Evolutionary conservation across 2,888 invertebrate species (phyloP), one percentile per base, ranked within the genome.

Genomic region (Xanthorhoe spadicearia): DNA sequence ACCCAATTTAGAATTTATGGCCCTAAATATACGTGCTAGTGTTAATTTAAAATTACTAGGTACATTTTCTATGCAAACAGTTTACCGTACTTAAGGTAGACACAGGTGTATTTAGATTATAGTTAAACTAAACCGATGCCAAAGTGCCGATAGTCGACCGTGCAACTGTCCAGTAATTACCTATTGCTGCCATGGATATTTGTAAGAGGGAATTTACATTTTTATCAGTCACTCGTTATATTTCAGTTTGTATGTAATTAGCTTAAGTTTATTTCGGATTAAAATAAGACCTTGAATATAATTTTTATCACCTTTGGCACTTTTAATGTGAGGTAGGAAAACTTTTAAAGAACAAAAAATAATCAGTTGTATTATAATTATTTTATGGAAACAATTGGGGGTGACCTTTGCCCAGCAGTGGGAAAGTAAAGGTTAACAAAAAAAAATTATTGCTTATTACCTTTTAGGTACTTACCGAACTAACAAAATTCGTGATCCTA

Each of bases 91-190:
- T 58, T 53, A 35, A 46, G 15, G 23, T 32, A 50, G 55, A 18
- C 55, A 38, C 43, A 23, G 23, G 54, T 64, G 43, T 54, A 46
- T 55, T 54, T 60, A 59, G 50, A 54, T 54, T 54, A 55, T 49
- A 55, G 51, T 18, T 51, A 7, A 53, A 50, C 38, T 32, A 10
- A 15, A 15, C 52, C 15, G 64, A 58, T 64, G 58, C 43, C 52
- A 18, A 60, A 43, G 17, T 38, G 53, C 10, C 38, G 38, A 43
- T 43, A 13, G 38, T 13, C 38, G 38, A 52, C 28, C 43, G 60
- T 60, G 60, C 50, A 46, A 65, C 49, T 56, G 38, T 28, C 55
- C 46, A 38, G 49, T 65, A 65, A 64, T 64, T 60, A 64, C 46
- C 49, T 13, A 64, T 54, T 54, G 54, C 10, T 43, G 38, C 48